A percentile compares a stretch with the other conserved stretches of the same genome.
Conservation (phyloP, 2,797 vertebrate genomes). For the Pyrocephalus nanus region DNA sequence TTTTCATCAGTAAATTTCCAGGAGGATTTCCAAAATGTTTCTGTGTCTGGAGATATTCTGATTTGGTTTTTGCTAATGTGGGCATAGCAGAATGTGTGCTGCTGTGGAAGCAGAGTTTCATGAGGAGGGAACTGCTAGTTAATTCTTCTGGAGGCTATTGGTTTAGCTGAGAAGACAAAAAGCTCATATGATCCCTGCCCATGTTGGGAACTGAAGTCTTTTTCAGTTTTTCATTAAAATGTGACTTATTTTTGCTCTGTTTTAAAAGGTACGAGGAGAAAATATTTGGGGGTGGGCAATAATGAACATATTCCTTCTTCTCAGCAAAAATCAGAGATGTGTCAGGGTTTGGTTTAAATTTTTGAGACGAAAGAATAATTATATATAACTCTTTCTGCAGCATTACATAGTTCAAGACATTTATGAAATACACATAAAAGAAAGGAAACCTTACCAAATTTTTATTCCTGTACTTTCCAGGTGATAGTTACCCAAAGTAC, state of each 20-base stretch:
- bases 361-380: neutral
- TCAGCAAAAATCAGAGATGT: neutral
- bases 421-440: neutral
- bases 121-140: neutral
- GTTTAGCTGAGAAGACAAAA: neutral
- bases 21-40: neutral
- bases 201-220: neutral
- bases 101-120: neutral
- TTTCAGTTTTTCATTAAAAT: neutral
- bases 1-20: neutral
- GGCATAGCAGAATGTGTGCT: neutral
- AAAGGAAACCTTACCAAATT: neutral
- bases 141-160: neutral
- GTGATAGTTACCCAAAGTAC: slow-evolving; percentile 91
- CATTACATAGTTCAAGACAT: neutral
- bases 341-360: neutral
- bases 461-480: slow-evolving; percentile 66
- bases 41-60: neutral
- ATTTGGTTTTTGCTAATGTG: neutral
- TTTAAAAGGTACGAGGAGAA: neutral
- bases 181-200: neutral
- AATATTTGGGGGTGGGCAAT: neutral
- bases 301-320: neutral
- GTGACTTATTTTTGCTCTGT: neutral
- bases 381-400: neutral